Percentiles rank a stretch among this genome's conserved stretches.
These are phyloP conservation scores for Halichoerus grypus DNA, from an alignment of 2,113 vertebrate species.

Conservation along the genomic window DNA sequence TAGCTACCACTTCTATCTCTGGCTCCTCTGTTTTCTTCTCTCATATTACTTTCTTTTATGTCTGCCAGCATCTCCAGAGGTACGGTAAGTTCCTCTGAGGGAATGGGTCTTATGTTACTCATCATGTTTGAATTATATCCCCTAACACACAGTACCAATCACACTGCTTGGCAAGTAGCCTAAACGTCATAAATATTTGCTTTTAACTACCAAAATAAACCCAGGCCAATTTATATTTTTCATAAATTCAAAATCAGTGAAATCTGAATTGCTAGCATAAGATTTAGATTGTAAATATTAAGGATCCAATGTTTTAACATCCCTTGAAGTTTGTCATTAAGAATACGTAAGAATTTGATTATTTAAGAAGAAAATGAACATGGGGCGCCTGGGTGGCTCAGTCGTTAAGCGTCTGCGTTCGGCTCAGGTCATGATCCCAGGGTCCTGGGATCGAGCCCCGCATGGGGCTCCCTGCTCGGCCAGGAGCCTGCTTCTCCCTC, in stretches of 20 bases:
- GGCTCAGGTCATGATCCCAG: too few relatives aligned
- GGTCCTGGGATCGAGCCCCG: too few relatives aligned
- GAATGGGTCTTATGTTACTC: not conserved
- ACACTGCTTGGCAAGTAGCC: not conserved
- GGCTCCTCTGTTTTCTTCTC: not conserved
- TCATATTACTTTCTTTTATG: not conserved
- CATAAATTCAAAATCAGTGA: constrained; percentile 25
- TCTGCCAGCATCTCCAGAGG: not conserved
- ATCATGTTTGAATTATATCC: not conserved
- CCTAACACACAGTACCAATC: not conserved
- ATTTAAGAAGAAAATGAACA: constrained; percentile 35
- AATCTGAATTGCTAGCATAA: not conserved
- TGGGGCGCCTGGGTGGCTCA: too few relatives aligned
- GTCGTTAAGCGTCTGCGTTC: too few relatives aligned
- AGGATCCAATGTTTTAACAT: not conserved
- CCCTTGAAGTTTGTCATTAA: constrained; percentile 19
- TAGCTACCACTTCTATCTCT: too few relatives aligned
- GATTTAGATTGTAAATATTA: constrained; percentile 7
- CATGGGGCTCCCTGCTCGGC: too few relatives aligned
- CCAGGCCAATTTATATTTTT: not conserved
- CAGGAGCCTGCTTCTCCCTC: too few relatives aligned
- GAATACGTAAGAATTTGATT: not conserved
- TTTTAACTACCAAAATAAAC: not conserved
- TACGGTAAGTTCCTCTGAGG: not conserved
- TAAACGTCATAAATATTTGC: not conserved